A percentile compares a stretch with the other conserved stretches of the same genome.
Evolutionary conservation across 2,888 invertebrate species (phyloP).

Genomic region (Leptarthrus brevirostris): DNA sequence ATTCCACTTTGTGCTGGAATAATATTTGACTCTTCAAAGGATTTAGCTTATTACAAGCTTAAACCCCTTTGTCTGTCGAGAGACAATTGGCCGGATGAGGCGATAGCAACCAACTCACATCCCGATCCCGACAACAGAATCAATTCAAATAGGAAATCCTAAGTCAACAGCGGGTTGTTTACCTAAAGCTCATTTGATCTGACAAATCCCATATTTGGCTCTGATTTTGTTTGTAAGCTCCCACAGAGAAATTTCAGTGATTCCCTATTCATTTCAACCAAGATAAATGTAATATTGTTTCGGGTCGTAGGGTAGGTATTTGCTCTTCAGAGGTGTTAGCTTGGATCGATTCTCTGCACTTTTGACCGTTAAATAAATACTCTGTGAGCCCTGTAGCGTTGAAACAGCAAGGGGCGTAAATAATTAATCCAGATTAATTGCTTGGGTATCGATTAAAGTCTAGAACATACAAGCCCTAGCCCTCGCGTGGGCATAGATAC

Average conservation of each 20-base stretch:
- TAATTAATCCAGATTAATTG: constrained; percentile 43
- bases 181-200: constrained; percentile 43
- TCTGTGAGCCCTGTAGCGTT: constrained; percentile 9
- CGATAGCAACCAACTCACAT: constrained; percentile 14
- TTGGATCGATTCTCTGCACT: constrained; percentile 37
- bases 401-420: constrained; percentile 39
- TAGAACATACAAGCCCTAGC: not conserved
- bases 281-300: constrained; percentile 36
- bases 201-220: constrained; percentile 43
- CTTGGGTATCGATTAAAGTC: constrained; percentile 20
- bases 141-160: constrained; percentile 36
- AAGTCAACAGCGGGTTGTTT: constrained; percentile 32
- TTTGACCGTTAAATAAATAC: constrained; percentile 43
- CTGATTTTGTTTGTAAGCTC: constrained; percentile 32
- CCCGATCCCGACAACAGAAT: constrained; percentile 21
- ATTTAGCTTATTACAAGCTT: not conserved
- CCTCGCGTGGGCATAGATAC: too few species aligned
- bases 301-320: not conserved
- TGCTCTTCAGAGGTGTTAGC: constrained; percentile 39
- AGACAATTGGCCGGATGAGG: constrained; percentile 8
- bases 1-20: too few species aligned
- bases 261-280: constrained; percentile 17
- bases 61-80: not conserved
- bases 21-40: not conserved
- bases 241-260: constrained; percentile 1